phyloP scores from a whole-genome alignment of 2,888 invertebrate species.

The Orchestes rusci region DNA sequence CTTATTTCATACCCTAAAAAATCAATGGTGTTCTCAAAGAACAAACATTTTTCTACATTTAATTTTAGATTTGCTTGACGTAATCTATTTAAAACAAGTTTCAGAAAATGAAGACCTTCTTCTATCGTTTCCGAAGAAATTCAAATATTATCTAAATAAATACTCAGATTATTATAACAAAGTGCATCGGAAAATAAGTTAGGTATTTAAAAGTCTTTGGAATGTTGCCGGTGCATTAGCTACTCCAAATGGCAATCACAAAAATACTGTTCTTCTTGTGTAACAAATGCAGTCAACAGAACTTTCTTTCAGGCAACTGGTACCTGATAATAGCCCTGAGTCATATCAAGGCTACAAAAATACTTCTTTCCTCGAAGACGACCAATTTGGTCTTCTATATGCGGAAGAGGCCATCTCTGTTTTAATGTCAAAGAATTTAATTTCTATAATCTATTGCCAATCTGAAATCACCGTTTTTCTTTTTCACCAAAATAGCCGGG shows the following conservation, averaged over 20 bases:
- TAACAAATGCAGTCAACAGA: neutral
- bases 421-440: constrained; percentile 33
- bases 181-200: neutral
- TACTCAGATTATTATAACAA: neutral
- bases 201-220: neutral
- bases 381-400: constrained; percentile 33
- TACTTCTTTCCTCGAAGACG: constrained; percentile 17
- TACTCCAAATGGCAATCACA: neutral
- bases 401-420: constrained; percentile 33
- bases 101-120: neutral
- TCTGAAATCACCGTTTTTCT: constrained; percentile 28
- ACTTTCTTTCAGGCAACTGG: neutral
- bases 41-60: neutral
- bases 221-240: neutral
- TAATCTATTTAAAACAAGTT: neutral
- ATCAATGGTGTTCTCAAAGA: neutral
- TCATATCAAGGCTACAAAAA: constrained; percentile 33
- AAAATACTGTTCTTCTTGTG: neutral
- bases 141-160: too few species aligned
- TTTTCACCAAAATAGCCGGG: constrained; percentile 29
- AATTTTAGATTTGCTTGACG: neutral
- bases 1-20: neutral
- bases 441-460: constrained; percentile 30
- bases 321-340: constrained; percentile 28
- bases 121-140: neutral